phyloP scores from a whole-genome alignment of 2,797 vertebrate species.

The Poeciliopsis infans region DNA sequence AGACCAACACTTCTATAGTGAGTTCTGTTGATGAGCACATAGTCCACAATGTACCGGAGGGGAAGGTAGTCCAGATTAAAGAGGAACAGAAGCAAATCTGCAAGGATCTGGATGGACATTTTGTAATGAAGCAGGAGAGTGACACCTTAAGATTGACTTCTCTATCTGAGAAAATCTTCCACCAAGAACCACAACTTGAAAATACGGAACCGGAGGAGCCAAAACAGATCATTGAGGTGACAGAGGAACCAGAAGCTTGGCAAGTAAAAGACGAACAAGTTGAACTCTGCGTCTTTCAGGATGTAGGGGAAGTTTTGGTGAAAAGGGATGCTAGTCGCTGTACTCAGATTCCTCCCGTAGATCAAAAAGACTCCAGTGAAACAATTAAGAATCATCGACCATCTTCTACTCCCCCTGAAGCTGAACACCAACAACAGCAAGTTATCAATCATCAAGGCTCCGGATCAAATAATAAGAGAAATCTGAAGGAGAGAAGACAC shows the following conservation, averaged over 20 bases:
- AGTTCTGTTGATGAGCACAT: neutral
- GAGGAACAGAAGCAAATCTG: neutral
- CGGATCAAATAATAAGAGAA: neutral
- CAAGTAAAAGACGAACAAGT: neutral
- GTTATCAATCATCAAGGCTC: neutral
- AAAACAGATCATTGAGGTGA: neutral
- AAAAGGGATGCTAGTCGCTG: neutral
- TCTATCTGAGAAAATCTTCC: neutral
- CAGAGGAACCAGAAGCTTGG: neutral
- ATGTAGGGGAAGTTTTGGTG: neutral
- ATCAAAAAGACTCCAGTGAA: neutral
- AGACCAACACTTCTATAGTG: neutral
- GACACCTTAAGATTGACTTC: neutral
- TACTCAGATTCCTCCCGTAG: neutral
- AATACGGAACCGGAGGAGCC: neutral
- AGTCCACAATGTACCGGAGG: neutral
- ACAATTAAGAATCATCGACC: neutral
- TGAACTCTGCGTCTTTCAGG: neutral
- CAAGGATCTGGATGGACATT: neutral
- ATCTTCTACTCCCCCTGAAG: neutral
- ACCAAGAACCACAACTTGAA: neutral
- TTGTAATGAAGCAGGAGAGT: neutral
- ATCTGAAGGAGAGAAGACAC: neutral
- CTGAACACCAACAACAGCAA: neutral
- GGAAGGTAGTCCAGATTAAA: neutral